Conservation (phyloP, 2,113 vertebrate genomes). For the Polyodon spathula region DNA sequence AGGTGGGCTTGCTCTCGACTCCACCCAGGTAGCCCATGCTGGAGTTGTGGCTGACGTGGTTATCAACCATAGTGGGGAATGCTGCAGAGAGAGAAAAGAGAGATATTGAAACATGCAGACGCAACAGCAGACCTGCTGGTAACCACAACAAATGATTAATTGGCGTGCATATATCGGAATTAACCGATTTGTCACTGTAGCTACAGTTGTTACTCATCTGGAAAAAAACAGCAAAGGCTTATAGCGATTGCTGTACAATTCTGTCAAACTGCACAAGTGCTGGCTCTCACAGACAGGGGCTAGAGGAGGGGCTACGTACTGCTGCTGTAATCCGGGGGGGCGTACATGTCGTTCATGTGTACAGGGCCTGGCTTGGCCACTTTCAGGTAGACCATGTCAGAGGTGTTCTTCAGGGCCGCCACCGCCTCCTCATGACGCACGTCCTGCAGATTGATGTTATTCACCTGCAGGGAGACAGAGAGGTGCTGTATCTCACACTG, state of each 20-base stretch:
- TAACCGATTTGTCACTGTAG: too few species aligned
- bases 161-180: too few species aligned
- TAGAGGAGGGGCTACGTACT: conserved; percentile 72
- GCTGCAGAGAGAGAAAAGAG: conserved; percentile 62
- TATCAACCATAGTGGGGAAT: conserved; percentile 92
- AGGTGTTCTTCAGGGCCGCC: conserved; percentile 94
- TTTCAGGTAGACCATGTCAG: conserved; percentile 97
- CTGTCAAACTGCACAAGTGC: neutral
- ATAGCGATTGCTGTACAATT: too few species aligned
- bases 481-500: neutral
- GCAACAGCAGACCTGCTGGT: neutral
- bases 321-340: conserved; percentile 97
- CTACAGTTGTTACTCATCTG: too few species aligned
- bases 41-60: conserved; percentile 96
- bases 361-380: conserved; percentile 84
- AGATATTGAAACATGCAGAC: neutral
- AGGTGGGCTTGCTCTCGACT: conserved; percentile 85
- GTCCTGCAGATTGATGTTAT: conserved; percentile 93
- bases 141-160: too few species aligned
- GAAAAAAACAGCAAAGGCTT: too few species aligned
- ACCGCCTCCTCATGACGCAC: conserved; percentile 96
- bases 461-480: conserved; percentile 66
- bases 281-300: neutral
- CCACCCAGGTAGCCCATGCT: conserved; percentile 79
- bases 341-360: conserved; percentile 95